Percentiles rank a stretch among this genome's conserved stretches.
Conservation (phyloP, 2,113 vertebrate genomes). For the Semicossyphus pulcher region DNA sequence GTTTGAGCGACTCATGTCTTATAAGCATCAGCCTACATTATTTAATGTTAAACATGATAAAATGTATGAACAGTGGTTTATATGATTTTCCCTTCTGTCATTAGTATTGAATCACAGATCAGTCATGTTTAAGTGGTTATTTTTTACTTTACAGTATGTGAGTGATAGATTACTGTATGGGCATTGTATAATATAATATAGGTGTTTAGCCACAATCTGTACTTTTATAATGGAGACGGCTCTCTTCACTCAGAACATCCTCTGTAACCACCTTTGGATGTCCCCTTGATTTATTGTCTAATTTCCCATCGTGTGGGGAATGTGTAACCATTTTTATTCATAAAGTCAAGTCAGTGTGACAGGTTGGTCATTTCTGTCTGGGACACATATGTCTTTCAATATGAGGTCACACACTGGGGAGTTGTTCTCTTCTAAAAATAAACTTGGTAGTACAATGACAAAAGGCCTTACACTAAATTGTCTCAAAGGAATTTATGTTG, state of each 20-base stretch:
- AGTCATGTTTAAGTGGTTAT: neutral
- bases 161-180: too few species aligned
- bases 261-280: neutral
- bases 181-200: too few species aligned
- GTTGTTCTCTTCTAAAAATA: conserved; percentile 14
- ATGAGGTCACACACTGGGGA: conserved; percentile 11
- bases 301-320: conserved; percentile 16
- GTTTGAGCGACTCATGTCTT: too few species aligned
- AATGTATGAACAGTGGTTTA: too few species aligned
- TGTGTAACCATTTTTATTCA: conserved; percentile 26
- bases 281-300: conserved; percentile 25
- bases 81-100: too few species aligned
- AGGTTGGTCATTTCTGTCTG: conserved; percentile 17
- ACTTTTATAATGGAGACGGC: neutral
- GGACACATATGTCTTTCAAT: conserved; percentile 24
- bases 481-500: neutral
- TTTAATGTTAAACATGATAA: too few species aligned
- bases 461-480: neutral
- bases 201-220: too few species aligned
- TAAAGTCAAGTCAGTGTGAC: conserved; percentile 26
- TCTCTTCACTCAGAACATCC: conserved; percentile 7
- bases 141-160: neutral
- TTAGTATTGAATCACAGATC: neutral
- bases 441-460: neutral
- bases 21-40: too few species aligned